Evolutionary conservation across 2,797 vertebrate genomes (phyloP).

Genomic region (Lagothrix lagotricha): DNA sequence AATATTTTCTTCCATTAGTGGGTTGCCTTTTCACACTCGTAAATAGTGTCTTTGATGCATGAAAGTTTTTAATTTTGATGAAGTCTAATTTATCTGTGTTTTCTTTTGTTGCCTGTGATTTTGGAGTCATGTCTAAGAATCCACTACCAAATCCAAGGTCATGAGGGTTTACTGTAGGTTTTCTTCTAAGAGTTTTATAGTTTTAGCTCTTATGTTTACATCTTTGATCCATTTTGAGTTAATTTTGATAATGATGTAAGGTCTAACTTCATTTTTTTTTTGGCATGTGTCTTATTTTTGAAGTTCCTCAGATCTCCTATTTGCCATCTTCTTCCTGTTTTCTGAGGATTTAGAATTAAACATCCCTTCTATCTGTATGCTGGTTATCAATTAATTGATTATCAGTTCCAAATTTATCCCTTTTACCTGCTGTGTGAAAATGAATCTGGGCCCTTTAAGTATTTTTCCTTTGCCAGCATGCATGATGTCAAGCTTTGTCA

Average conservation of each 20-base stretch:
- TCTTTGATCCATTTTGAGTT: background rate
- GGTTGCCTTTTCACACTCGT: background rate
- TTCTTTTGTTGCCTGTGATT: background rate
- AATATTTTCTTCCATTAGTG: background rate
- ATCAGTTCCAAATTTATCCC: background rate
- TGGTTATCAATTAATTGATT: background rate
- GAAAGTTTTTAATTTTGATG: background rate
- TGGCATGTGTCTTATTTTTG: background rate
- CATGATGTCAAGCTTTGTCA: background rate
- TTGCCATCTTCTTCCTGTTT: background rate
- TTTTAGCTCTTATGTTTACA: background rate
- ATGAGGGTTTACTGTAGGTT: background rate
- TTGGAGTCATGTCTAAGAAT: constrained; percentile 1
- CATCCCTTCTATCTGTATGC: background rate
- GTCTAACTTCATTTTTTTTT: background rate
- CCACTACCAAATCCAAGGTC: background rate
- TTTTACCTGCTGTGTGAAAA: background rate
- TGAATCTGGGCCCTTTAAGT: background rate
- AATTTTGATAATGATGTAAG: background rate
- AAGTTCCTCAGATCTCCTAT: background rate
- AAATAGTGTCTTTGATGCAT: background rate
- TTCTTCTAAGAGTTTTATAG: background rate
- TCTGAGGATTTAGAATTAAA: constrained; percentile 32
- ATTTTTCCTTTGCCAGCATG: background rate
- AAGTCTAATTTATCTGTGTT: constrained; percentile 1